phyloP scores from a whole-genome alignment of 2,888 invertebrate genomes.

The Caenorhabditis japonica region DNA sequence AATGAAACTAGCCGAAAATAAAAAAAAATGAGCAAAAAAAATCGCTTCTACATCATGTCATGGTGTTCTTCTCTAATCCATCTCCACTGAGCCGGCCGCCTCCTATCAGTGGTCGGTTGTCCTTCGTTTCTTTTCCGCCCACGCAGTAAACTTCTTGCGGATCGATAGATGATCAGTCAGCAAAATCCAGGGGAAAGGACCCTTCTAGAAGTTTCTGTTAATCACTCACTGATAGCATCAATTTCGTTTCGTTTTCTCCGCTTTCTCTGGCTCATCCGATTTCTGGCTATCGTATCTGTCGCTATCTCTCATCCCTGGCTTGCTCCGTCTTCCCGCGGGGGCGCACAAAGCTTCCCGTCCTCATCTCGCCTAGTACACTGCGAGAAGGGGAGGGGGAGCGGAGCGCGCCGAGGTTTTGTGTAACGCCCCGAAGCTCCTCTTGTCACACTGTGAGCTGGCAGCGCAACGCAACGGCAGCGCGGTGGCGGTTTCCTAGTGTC shows the following conservation, averaged over 20 bases:
- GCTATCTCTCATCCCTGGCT: constrained; percentile 5
- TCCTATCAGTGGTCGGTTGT: constrained; percentile 23
- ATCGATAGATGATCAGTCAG: constrained; percentile 43
- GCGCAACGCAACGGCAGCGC: not conserved
- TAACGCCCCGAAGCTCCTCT: constrained; percentile 48
- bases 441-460: constrained; percentile 43
- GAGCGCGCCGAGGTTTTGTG: constrained; percentile 41
- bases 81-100: too few species aligned
- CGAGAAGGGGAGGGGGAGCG: constrained; percentile 7
- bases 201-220: constrained; percentile 21
- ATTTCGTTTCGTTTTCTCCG: constrained; percentile 8
- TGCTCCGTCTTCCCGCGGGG: constrained; percentile 35
- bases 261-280: constrained; percentile 46
- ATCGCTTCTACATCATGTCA: not conserved
- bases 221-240: constrained; percentile 43
- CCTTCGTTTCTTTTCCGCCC: constrained; percentile 28
- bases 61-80: constrained; percentile 10
- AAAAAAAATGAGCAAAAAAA: too few species aligned
- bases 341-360: constrained; percentile 25
- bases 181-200: constrained; percentile 7
- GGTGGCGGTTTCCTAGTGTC: constrained; percentile 43
- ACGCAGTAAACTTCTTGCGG: constrained; percentile 41
- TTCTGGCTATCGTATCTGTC: constrained; percentile 13
- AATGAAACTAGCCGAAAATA: too few species aligned
- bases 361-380: constrained; percentile 37